Base-by-base conservation (phyloP, 2,797 vertebrate species). In the Pteropus rufus region DNA sequence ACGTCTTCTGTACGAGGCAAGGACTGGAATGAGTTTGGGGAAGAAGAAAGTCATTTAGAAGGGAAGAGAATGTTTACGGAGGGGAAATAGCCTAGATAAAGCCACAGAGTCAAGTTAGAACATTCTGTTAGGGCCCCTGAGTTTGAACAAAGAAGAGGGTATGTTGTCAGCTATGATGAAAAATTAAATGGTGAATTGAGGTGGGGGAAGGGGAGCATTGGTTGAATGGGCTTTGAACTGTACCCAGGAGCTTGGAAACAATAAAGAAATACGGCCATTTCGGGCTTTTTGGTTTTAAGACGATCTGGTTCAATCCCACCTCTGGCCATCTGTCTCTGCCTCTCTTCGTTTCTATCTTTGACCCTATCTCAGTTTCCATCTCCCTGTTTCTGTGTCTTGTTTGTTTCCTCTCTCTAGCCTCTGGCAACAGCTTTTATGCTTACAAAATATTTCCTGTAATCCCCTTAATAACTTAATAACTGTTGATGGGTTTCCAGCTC, bases 381-480 rank as follows among this genome's bases (percentile, higher is more conserved):
- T 79, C 39, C 21, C 12, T 9, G 12, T 70, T 64, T 77, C 54
- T 81, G 34, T 12, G 58, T 89, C 77, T 90, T 77, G 10, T 84
- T 96, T 92, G 14, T 29, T 93, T 96, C 69, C 56, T 88, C 73
- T 82, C 58, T 80, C n/a, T 23, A 49, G 91, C 72, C 77, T 70
- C 79, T 89, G 77, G 75, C 62, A 65, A 72, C 34, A 95, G 64
- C 26, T 88, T 94, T 96, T 80, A 90, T 91, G 84, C 56, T 76
- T 85, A 87, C 23, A 75, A 62, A 95, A 72, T 41, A 23, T 83
- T 97, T 93, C 89, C 92, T 93, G 11, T 70, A 90, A 85, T 76
- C 70, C 56, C 23, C 39, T 93, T 79, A 82, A 76, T 93, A 96
- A 76, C 39, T 93, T 79, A 82, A 76, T 93, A 96, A 76, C 36